Percentiles rank a stretch among this genome's conserved stretches.
Evolutionary conservation across 2,888 invertebrate species (phyloP).

Genomic region (Acanthosepion pharaonis): DNA sequence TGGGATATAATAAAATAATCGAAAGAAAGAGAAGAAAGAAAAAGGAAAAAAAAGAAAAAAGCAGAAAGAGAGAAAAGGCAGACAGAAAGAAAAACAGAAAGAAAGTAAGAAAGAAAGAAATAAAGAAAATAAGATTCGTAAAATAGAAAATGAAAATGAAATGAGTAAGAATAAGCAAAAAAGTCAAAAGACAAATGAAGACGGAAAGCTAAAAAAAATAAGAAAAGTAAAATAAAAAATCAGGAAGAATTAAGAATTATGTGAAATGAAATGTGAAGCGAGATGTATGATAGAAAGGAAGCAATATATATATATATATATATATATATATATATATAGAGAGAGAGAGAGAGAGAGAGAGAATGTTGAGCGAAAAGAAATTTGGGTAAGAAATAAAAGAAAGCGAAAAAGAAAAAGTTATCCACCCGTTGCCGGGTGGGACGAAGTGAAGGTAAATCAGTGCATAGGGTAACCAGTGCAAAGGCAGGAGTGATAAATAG

Average conservation of each 20-base stretch:
- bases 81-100: neutral
- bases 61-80: neutral
- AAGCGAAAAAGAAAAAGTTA: neutral
- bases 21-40: neutral
- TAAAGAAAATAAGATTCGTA: neutral
- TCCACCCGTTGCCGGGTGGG: slow-evolving; percentile 33
- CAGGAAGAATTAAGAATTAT: neutral
- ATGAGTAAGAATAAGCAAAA: neutral
- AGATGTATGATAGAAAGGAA: neutral
- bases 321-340: neutral
- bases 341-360: too few relatives aligned
- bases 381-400: neutral
- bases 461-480: slow-evolving; percentile 6
- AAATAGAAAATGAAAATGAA: too few relatives aligned
- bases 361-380: neutral
- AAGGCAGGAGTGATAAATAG: neutral
- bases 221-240: neutral
- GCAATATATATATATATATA: too few relatives aligned
- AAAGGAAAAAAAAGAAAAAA: neutral
- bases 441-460: slow-evolving; percentile 14
- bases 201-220: too few relatives aligned
- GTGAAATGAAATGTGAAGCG: neutral
- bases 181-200: neutral
- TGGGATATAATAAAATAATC: neutral
- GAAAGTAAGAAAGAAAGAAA: too few relatives aligned